Evolutionary conservation across 2,113 vertebrate genomes (phyloP).

Genomic region (Gymnorhina tibicen): DNA sequence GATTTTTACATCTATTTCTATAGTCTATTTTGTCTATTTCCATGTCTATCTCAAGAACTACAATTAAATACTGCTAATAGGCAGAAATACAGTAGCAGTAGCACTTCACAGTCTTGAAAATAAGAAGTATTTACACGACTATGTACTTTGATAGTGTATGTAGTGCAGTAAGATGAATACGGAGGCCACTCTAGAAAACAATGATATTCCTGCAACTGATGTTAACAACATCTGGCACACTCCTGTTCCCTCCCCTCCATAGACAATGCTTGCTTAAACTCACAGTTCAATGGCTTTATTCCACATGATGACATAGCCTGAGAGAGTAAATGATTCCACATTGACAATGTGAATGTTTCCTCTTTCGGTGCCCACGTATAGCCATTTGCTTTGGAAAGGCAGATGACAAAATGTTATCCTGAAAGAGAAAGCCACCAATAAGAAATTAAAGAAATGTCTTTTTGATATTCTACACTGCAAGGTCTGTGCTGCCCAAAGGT

Average conservation of each 20-base stretch:
- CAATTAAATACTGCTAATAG: not conserved
- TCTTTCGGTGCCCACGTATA: slow-evolving; percentile 96
- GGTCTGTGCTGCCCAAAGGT: not conserved
- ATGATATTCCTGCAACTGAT: not conserved
- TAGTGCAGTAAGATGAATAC: not conserved
- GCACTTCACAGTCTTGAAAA: not conserved
- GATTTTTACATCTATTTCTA: not conserved
- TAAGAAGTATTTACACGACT: not conserved
- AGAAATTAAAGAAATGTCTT: not conserved
- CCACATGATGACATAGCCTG: slow-evolving; percentile 99
- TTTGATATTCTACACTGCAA: not conserved
- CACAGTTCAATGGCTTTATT: slow-evolving; percentile 99
- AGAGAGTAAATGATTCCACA: slow-evolving; percentile 98
- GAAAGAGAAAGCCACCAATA: slow-evolving; percentile 51
- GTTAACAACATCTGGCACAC: not conserved
- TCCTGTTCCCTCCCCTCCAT: not conserved
- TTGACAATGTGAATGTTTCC: slow-evolving; percentile 99
- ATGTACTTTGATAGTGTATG: not conserved
- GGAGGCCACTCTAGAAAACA: not conserved
- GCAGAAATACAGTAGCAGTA: not conserved
- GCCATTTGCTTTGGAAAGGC: slow-evolving; percentile 99
- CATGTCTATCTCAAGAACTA: not conserved
- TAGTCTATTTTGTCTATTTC: not conserved
- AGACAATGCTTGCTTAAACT: slow-evolving; percentile 68
- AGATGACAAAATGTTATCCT: slow-evolving; percentile 99